Evolutionary conservation across 2,888 invertebrate species (phyloP).

Genomic region (Heteropelma amictum): DNA sequence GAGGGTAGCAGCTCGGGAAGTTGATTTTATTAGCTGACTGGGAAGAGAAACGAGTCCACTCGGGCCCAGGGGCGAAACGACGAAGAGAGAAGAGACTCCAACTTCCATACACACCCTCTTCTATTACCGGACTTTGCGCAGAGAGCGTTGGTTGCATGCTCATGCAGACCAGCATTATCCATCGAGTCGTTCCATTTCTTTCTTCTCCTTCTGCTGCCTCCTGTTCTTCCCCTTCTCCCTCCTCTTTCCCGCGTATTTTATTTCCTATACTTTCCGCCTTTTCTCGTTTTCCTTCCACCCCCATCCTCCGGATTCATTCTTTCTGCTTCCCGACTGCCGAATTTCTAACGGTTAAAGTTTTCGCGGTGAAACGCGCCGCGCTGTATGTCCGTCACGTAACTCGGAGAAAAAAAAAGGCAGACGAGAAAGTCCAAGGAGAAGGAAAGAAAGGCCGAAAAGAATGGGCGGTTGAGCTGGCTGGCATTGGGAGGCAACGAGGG

Average conservation of each 20-base stretch:
- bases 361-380: conserved; percentile 41
- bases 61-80: conserved; percentile 47
- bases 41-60: conserved; percentile 69
- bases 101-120: conserved; percentile 1
- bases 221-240: not conserved
- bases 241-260: not conserved
- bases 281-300: not conserved
- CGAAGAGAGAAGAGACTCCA: conserved; percentile 27
- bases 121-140: conserved; percentile 33
- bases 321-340: conserved; percentile 30
- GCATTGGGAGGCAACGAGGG: conserved; percentile 29
- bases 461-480: conserved; percentile 6
- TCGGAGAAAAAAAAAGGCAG: conserved; percentile 47
- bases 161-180: conserved; percentile 49
- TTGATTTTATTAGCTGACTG: conserved; percentile 72
- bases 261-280: too few species aligned
- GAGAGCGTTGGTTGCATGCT: conserved; percentile 34
- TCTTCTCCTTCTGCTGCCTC: not conserved
- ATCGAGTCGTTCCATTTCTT: conserved; percentile 39
- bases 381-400: conserved; percentile 75
- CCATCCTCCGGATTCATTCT: conserved; percentile 14
- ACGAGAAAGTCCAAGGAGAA: conserved; percentile 19
- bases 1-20: conserved; percentile 51
- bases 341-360: conserved; percentile 44
- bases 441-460: conserved; percentile 42